Evolutionary conservation across 2,888 invertebrate genomes (phyloP), one percentile per base, ranked within the genome.

Genomic region (Oscheius sp.): DNA sequence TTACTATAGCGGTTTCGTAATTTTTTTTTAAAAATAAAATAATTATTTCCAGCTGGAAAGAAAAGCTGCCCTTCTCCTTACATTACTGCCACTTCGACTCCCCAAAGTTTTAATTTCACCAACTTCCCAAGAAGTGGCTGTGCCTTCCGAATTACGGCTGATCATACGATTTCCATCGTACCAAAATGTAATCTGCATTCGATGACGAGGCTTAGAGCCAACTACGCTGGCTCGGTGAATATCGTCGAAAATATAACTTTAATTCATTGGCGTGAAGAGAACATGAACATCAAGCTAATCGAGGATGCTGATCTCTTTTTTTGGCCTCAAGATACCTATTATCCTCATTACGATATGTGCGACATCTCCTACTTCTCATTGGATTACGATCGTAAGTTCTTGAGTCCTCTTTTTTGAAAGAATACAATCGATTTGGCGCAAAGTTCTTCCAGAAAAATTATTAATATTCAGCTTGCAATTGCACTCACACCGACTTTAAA

Each of bases 381-480:
- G 8, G 20, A 33, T 12, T 55, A 55, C 34, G 33, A 55, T 34
- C 55, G 55, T 55, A 5, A 3, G 55, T 55, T 55, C n/a, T n/a
- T n/a, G n/a, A n/a, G n/a, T n/a, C n/a, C n/a, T n/a, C n/a, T n/a
- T n/a, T n/a, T n/a, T n/a, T 10, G 6, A 29, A 33, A 55, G 4
- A 12, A 48, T 37, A 37, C 8, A 10, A 37, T 15, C 8, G 37
- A 3, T 42, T n/a, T 42, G 42, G 17, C 4, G 42, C 3, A 17
- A 6, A 6, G 17, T 12, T 12, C n/a, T 12, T 17, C 4, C 15
- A 53, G 31, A 42, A 42, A 3, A 8, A 17, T 4, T 10, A 17
- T 27, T 29, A 27, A 5, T 15, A 2, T 53, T 53, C 31, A 53
- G 53, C 53, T 20, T 53, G 53, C 15, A 53, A 53, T n/a, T 55